These are phyloP conservation scores for Zaprionus capensis DNA, from an alignment of 1,140 invertebrate genomes.

Conservation along the genomic window DNA sequence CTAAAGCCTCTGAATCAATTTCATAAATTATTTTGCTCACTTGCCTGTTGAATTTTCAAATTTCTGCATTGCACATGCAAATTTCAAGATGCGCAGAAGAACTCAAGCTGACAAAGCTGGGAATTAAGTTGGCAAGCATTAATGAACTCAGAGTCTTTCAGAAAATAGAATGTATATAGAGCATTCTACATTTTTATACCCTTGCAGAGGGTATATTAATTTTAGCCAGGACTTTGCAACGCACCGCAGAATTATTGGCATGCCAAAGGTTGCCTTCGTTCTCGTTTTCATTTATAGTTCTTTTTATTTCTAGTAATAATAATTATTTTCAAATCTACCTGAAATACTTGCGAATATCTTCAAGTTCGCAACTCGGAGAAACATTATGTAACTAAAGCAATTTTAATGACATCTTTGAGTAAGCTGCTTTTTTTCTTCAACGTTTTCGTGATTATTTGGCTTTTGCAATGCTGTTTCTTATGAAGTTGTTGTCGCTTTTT, in stretches of 20 bases:
- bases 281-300: too few species aligned
- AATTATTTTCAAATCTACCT: too few species aligned
- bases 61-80: conserved; percentile 25
- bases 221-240: too few species aligned
- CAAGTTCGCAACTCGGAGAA: background rate
- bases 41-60: conserved; percentile 30
- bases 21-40: conserved; percentile 25
- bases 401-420: conserved; percentile 24
- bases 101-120: background rate
- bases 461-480: background rate
- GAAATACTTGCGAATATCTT: background rate
- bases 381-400: conserved; percentile 7
- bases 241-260: too few species aligned
- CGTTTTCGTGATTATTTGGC: background rate
- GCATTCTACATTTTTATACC: too few species aligned
- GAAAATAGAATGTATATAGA: background rate
- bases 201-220: too few species aligned
- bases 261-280: too few species aligned
- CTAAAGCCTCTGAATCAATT: background rate
- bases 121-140: conserved; percentile 10
- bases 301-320: too few species aligned
- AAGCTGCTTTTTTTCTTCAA: conserved; percentile 11
- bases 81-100: conserved; percentile 13
- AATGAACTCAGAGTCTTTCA: too few species aligned
- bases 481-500: conserved; percentile 5